Base-by-base conservation (phyloP, 2,797 vertebrate genomes). In the Pelochelys cantorii region DNA sequence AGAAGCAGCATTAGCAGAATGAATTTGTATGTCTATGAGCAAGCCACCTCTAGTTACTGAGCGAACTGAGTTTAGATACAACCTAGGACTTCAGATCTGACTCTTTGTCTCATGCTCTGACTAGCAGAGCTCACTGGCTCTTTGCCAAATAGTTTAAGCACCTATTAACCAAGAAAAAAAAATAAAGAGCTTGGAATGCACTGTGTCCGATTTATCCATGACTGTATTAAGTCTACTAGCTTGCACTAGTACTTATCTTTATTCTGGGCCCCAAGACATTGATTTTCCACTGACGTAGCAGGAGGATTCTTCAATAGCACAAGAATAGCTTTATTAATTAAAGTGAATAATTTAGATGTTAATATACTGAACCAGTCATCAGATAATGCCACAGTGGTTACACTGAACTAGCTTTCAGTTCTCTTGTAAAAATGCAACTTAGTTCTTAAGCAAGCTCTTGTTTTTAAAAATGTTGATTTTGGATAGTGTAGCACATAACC, bases 141-240 rank as follows among this genome's bases (percentile, higher is more conserved):
- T 79, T 53, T 48, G 90, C 96, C 97, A 97, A 94, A 95, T 94
- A 96, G 96, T 96, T 96, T 93, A 97, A 96, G 97, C 91, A 95
- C 95, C 94, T 97, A 88, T 97, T 97, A 97, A 87, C 93, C 71
- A 89, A 71, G 18, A 15, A 93, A 94, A 56, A 56, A 92, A 96
- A 79, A 93, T 97, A 97, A 96, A 96, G 95, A 95, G 94, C 96
- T 97, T 96, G 95, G 82, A 65, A 59, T 85, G 77, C 84, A 95
- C 87, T 0, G 0, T 59, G 92, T 84, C 97, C 94, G 94, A 96
- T 93, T 95, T 93, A 93, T 95, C 90, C 92, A 90, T 62, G 15
- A 94, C 2, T 11, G 90, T 81, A 97, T 90, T 88, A 95, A 96
- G 94, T 86, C 96, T 95, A 86, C 88, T 96, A 81, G 96, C 95